Base-by-base conservation (phyloP, 2,888 invertebrate species). In the Dicranocentrus wangi region DNA sequence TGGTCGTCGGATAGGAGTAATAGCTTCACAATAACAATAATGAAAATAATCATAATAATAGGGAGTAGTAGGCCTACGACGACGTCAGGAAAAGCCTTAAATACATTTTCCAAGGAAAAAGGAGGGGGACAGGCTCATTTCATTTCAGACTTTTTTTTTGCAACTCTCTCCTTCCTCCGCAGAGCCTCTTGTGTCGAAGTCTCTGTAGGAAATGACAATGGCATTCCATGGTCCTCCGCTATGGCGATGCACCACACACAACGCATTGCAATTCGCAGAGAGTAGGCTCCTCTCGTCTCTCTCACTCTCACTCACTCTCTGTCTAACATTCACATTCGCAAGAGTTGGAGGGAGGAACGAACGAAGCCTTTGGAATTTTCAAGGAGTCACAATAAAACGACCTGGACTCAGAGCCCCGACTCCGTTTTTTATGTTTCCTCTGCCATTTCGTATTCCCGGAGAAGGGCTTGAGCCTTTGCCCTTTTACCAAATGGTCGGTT, bases 341-440 rank as follows among this genome's bases (percentile, higher is more conserved):
- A n/a, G n/a, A 39, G 39, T 39, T 5, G 13, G 39, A 39, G 10
- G 32, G 5, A 32, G 32, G 32, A 32, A 10, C 3, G 32, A 32
- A 32, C 10, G 10, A 7, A 32, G 32, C 10, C 10, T 32, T 32
- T 32, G 39, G 13, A 39, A 8, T 47, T 47, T 21, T 66, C 47
- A 13, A 66, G 39, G 39, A 61, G 72, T 72, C 47, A 47, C 21
- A 53, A 58, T 61, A 58, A 58, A 72, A 72, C 72, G 72, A 72
- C 72, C 72, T 51, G 60, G 47, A 47, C 61, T 28, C 47, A 10
- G 5, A 28, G 66, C 8, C 5, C 13, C 3, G 58, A 23, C 58
- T 19, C 21, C 25, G n/a, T 58, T 58, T 61, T 28, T 28, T 17
- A 61, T 21, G 61, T 28, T 21, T 61, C 23, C 61, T 8, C 47